Percentiles rank a stretch among this genome's conserved stretches.
Evolutionary conservation across 1,140 invertebrate species (phyloP).

Genomic region (Camponotus pennsylvanicus): DNA sequence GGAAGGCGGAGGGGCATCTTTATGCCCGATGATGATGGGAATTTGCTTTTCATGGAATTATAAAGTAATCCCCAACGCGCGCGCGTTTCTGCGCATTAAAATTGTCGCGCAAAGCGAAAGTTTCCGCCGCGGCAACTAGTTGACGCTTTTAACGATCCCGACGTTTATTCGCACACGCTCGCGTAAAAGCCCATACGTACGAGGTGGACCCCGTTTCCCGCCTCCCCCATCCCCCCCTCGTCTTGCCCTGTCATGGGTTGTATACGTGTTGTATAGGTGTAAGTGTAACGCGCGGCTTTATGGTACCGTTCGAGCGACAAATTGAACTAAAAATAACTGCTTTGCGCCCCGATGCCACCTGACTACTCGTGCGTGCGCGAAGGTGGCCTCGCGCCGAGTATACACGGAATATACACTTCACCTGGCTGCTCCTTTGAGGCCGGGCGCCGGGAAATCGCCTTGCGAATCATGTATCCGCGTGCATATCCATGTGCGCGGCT

Average conservation of each 20-base stretch:
- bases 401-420: conserved; percentile 56
- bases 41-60: conserved; percentile 48
- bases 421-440: conserved; percentile 76
- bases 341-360: conserved; percentile 77
- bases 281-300: conserved; percentile 75
- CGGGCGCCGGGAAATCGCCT: conserved; percentile 65
- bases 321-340: conserved; percentile 85
- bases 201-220: not conserved
- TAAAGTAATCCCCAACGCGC: not conserved
- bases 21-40: conserved; percentile 38
- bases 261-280: not conserved
- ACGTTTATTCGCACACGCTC: conserved; percentile 64
- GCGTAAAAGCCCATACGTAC: conserved; percentile 68
- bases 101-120: conserved; percentile 13
- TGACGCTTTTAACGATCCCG: conserved; percentile 70
- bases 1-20: conserved; percentile 23
- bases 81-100: not conserved
- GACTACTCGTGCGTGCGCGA: conserved; percentile 79
- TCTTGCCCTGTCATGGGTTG: not conserved
- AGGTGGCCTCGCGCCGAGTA: conserved; percentile 72
- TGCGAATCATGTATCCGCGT: conserved; percentile 63
- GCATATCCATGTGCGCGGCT: conserved; percentile 46
- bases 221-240: not conserved
- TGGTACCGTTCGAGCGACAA: conserved; percentile 83
- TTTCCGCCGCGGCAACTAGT: conserved; percentile 18